These are phyloP conservation scores for Melanostigma gelatinosum DNA, from an alignment of 2,113 vertebrate genomes.

Conservation along the genomic window DNA sequence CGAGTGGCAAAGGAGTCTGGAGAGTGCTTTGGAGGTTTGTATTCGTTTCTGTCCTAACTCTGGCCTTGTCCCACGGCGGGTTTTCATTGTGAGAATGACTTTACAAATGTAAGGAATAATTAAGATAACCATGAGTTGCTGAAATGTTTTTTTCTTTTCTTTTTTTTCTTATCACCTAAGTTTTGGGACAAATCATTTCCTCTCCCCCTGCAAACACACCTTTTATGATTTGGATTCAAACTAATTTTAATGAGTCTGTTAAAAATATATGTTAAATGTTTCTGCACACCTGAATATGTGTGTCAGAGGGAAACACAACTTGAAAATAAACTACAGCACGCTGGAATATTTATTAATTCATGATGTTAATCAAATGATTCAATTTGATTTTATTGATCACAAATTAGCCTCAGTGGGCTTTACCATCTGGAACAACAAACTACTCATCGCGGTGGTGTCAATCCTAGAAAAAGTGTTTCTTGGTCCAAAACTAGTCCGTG, in stretches of 20 bases:
- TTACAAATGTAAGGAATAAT: constrained; percentile 28
- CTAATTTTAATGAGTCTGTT: neutral
- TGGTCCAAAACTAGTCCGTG: neutral
- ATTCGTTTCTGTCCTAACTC: constrained; percentile 35
- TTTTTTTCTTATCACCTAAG: neutral
- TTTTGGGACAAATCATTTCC: constrained; percentile 10
- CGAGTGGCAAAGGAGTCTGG: constrained; percentile 97
- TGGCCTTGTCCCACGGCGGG: neutral
- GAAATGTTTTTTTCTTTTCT: constrained; percentile 11
- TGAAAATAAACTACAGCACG: neutral
- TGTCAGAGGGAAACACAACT: neutral
- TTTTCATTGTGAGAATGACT: neutral
- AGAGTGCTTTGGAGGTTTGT: constrained; percentile 93
- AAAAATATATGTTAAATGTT: neutral
- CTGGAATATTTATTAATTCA: neutral
- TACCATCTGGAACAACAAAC: too few species aligned
- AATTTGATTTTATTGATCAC: too few species aligned
- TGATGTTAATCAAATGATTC: too few species aligned
- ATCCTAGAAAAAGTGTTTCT: too few species aligned
- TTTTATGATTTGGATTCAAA: neutral
- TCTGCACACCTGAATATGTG: neutral
- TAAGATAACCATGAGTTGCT: constrained; percentile 23
- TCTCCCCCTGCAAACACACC: neutral
- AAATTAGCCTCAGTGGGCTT: too few species aligned
- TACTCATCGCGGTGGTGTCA: neutral